These are phyloP conservation scores for Zaprionus tsacasi DNA, from an alignment of 1,140 invertebrate species.

Conservation along the genomic window DNA sequence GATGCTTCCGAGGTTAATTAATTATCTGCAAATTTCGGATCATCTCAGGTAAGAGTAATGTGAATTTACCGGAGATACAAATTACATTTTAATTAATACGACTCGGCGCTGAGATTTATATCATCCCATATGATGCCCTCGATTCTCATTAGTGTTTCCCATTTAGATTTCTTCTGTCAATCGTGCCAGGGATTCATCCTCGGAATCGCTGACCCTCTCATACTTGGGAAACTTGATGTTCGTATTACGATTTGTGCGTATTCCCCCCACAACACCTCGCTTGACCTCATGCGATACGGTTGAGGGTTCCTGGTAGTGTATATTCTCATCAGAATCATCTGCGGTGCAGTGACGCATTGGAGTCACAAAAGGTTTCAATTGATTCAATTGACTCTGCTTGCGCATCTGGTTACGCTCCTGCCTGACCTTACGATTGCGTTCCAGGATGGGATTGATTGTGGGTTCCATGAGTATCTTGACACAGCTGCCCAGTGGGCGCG, in stretches of 20 bases:
- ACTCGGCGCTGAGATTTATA: not conserved
- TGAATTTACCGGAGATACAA: not conserved
- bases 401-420: slow-evolving; percentile 34
- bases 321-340: slow-evolving; percentile 39
- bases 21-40: slow-evolving; percentile 8
- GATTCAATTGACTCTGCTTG: slow-evolving; percentile 25
- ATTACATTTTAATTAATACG: not conserved
- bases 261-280: not conserved
- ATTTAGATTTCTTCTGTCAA: not conserved
- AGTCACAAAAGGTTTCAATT: slow-evolving; percentile 12
- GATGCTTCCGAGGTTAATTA: slow-evolving; percentile 27
- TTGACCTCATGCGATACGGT: not conserved
- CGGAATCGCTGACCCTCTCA: slow-evolving; percentile 10
- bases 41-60: not conserved
- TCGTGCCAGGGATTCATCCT: not conserved
- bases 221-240: not conserved
- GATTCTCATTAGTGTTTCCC: not conserved
- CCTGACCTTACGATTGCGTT: slow-evolving; percentile 32
- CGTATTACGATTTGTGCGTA: slow-evolving; percentile 42
- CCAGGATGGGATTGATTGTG: slow-evolving; percentile 28
- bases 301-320: not conserved
- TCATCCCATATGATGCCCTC: not conserved
- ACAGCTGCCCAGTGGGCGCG: slow-evolving; percentile 28
- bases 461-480: slow-evolving; percentile 46
- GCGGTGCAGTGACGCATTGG: slow-evolving; percentile 43